Evolutionary conservation across 2,888 invertebrate genomes (phyloP).

Genomic region (Actias luna): DNA sequence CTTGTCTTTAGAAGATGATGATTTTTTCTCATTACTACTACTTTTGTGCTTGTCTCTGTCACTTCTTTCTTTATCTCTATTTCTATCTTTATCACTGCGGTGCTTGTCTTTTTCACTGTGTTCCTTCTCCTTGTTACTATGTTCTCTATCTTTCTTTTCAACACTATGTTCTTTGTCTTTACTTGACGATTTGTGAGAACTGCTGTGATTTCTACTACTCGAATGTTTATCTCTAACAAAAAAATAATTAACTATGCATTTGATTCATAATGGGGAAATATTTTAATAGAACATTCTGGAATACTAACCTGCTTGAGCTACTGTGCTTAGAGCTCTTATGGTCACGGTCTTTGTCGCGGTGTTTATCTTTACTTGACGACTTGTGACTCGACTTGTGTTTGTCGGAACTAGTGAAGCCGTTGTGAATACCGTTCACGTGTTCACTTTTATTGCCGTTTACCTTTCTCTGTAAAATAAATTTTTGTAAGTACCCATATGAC

Average conservation of each 20-base stretch:
- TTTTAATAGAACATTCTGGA: slow-evolving; percentile 59
- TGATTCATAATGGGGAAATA: slow-evolving; percentile 18
- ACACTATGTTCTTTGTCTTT: slow-evolving; percentile 67
- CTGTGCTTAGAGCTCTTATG: slow-evolving; percentile 80
- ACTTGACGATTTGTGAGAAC: slow-evolving; percentile 78
- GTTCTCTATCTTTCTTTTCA: slow-evolving; percentile 60
- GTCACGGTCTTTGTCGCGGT: slow-evolving; percentile 85
- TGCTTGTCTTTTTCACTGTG: slow-evolving; percentile 60
- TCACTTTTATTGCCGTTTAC: slow-evolving; percentile 80
- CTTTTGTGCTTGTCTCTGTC: slow-evolving; percentile 51
- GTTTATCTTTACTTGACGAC: slow-evolving; percentile 86
- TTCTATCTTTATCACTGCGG: slow-evolving; percentile 69
- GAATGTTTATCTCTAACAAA: slow-evolving; percentile 73
- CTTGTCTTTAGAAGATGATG: slow-evolving; percentile 59
- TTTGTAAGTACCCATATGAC: slow-evolving; percentile 21
- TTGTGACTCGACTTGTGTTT: slow-evolving; percentile 84
- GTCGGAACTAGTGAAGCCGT: slow-evolving; percentile 85
- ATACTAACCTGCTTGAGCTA: slow-evolving; percentile 75
- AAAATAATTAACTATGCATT: slow-evolving; percentile 22
- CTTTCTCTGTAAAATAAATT: slow-evolving; percentile 59
- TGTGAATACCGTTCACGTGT: slow-evolving; percentile 90
- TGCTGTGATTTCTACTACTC: slow-evolving; percentile 78
- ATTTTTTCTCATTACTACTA: slow-evolving; percentile 57
- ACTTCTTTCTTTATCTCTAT: slow-evolving; percentile 56
- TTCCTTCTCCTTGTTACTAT: slow-evolving; percentile 49